Evolutionary conservation across 2,113 vertebrate species (phyloP).

Genomic region (Leptobrachium ailaonicum): DNA sequence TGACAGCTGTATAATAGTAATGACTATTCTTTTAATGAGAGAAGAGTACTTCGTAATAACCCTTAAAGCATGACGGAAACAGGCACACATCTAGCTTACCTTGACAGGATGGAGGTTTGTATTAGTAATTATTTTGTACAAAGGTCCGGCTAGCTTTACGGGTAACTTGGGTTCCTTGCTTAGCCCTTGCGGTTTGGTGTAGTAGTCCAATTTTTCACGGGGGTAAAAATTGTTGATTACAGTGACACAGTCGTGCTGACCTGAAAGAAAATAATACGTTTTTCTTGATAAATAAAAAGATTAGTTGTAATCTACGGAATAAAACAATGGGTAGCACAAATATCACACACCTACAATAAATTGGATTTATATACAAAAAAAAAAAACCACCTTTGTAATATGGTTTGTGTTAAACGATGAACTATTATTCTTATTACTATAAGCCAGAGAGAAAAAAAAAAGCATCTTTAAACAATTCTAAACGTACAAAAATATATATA

Average conservation of each 20-base stretch:
- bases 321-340: neutral
- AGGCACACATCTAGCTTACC: slow-evolving; percentile 64
- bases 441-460: too few species aligned
- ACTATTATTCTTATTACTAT: too few species aligned
- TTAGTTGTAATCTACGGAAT: neutral
- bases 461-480: too few species aligned
- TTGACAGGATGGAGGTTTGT: slow-evolving; percentile 96
- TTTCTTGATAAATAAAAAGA: too few species aligned
- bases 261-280: slow-evolving; percentile 62
- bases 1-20: too few species aligned
- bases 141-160: slow-evolving; percentile 84
- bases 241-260: slow-evolving; percentile 96
- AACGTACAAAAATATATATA: too few species aligned
- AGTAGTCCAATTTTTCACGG: slow-evolving; percentile 90
- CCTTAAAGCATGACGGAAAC: neutral
- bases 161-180: slow-evolving; percentile 93
- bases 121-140: slow-evolving; percentile 95
- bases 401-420: too few species aligned
- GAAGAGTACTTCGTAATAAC: too few species aligned
- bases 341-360: neutral
- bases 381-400: neutral
- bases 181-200: slow-evolving; percentile 89
- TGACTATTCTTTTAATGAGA: too few species aligned
- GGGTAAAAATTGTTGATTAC: slow-evolving; percentile 98
- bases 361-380: neutral